Evolutionary conservation across 2,888 invertebrate genomes (phyloP).

Genomic region (Calameuta idolon): DNA sequence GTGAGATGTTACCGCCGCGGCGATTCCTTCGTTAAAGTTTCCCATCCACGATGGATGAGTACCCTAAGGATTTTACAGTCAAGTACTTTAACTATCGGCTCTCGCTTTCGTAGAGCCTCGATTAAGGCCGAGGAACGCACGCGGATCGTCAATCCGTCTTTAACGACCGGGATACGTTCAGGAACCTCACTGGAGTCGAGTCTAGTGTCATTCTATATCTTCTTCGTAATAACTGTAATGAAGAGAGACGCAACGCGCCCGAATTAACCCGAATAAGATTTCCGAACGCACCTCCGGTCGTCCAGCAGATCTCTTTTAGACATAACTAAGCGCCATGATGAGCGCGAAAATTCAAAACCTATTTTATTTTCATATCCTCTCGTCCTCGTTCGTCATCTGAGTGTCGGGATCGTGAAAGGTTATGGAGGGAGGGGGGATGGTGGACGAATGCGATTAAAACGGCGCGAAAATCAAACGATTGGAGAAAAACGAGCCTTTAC

Average conservation of each 20-base stretch:
- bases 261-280: too few species aligned
- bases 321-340: background rate
- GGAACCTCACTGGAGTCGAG: too few species aligned
- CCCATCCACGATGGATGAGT: background rate
- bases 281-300: background rate
- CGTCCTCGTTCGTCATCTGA: background rate
- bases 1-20: background rate
- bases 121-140: background rate
- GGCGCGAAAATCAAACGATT: constrained; percentile 6
- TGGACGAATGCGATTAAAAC: background rate
- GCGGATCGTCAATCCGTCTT: background rate
- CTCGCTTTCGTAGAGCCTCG: background rate
- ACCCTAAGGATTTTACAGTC: background rate
- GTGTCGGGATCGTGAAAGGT: background rate
- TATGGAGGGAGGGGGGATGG: background rate
- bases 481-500: constrained; percentile 20
- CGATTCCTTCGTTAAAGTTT: background rate
- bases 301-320: background rate
- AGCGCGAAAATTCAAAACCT: background rate
- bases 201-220: too few species aligned
- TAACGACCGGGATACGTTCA: background rate
- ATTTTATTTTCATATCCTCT: background rate
- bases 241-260: too few species aligned
- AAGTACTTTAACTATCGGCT: background rate
- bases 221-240: too few species aligned